Evolutionary conservation across 2,113 vertebrate genomes (phyloP).

Genomic region (Rhynchomys soricoides): DNA sequence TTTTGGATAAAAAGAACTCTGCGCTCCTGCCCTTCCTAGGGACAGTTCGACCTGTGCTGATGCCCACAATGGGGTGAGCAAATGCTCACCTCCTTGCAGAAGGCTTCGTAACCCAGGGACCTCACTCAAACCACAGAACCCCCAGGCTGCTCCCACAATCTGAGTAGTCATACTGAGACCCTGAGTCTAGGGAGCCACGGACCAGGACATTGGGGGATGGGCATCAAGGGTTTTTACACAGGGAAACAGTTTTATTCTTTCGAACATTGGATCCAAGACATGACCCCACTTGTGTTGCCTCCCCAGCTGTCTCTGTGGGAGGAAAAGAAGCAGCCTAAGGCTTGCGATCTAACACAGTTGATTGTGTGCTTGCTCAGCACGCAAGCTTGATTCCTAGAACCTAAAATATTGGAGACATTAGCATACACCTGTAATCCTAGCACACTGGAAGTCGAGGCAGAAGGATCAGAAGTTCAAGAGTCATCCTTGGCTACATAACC

Average conservation of each 20-base stretch:
- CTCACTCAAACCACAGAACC: background rate
- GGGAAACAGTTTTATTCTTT: background rate
- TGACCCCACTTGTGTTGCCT: background rate
- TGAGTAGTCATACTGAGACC: background rate
- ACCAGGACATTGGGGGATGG: background rate
- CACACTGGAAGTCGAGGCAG: background rate
- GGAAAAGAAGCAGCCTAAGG: background rate
- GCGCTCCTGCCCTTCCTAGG: background rate
- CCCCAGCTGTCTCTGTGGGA: background rate
- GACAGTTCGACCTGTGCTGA: background rate
- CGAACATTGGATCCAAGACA: background rate
- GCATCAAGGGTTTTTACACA: background rate
- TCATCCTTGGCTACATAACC: background rate
- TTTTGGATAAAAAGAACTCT: background rate
- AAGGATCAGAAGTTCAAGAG: background rate
- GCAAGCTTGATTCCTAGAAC: background rate
- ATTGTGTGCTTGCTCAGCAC: background rate
- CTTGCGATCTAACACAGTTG: background rate
- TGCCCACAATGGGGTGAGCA: background rate
- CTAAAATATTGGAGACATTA: no score
- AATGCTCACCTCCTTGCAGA: background rate
- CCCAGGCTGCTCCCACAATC: background rate
- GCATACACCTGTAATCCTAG: background rate
- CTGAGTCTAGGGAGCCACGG: background rate
- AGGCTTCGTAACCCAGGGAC: background rate